phyloP scores from a whole-genome alignment of 1,140 invertebrate species.

The Cepaea nemoralis region DNA sequence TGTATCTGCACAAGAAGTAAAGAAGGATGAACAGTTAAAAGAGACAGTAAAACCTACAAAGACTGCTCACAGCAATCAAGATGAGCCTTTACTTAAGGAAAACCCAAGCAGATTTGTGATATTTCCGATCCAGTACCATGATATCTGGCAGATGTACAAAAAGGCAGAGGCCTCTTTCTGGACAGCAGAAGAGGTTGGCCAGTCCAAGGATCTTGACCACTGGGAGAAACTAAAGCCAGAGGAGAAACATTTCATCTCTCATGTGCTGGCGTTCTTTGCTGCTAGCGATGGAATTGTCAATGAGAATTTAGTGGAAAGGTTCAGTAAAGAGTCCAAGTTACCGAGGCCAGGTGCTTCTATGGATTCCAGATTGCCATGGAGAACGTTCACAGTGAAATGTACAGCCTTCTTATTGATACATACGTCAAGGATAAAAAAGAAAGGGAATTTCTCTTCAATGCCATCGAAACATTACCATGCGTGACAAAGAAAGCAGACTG shows the following conservation, averaged over 20 bases:
- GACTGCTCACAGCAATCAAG: slow-evolving; percentile 38
- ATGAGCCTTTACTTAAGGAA: slow-evolving; percentile 90
- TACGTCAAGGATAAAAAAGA: slow-evolving; percentile 90
- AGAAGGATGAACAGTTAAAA: too few species aligned
- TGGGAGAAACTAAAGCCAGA: slow-evolving; percentile 88
- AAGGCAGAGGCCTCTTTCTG: slow-evolving; percentile 99
- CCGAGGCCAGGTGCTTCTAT: slow-evolving; percentile 98
- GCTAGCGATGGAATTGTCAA: slow-evolving; percentile 99
- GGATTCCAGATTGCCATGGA: slow-evolving; percentile 99
- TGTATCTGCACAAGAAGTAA: too few species aligned
- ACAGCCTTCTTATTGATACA: slow-evolving; percentile 96
- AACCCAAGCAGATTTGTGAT: slow-evolving; percentile 95
- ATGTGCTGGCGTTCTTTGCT: slow-evolving; percentile 98
- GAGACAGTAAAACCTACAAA: too few species aligned
- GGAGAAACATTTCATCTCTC: slow-evolving; percentile 95
- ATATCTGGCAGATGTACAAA: slow-evolving; percentile 99
- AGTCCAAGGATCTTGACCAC: slow-evolving; percentile 83
- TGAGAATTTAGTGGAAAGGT: slow-evolving; percentile 97
- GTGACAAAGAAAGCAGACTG: slow-evolving; percentile 98
- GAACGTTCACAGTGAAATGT: slow-evolving; percentile 99
- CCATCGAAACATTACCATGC: slow-evolving; percentile 95
- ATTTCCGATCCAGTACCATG: slow-evolving; percentile 94
- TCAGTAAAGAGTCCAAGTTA: slow-evolving; percentile 95
- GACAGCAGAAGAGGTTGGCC: slow-evolving; percentile 91
- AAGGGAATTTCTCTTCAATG: slow-evolving; percentile 80